These are phyloP conservation scores for Esperia sulphurella DNA, from an alignment of 2,888 invertebrate genomes.

Conservation along the genomic window DNA sequence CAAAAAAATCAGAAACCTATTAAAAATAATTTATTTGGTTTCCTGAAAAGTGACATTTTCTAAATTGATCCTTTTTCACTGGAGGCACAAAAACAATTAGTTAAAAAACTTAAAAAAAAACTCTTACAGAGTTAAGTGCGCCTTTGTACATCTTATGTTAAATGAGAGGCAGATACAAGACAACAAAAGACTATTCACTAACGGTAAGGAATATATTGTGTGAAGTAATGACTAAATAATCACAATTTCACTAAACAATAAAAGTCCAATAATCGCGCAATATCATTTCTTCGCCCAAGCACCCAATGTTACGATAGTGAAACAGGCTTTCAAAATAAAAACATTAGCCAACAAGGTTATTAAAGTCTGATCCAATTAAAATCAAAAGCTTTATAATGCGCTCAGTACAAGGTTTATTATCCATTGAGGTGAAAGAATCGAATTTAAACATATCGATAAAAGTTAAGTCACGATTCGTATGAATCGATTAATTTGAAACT, in stretches of 20 bases:
- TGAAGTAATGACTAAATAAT: no score
- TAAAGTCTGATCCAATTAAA: constrained; percentile 36
- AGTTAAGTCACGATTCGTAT: constrained; percentile 28
- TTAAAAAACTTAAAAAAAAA: no score
- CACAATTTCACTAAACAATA: background rate
- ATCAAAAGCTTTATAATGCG: constrained; percentile 21
- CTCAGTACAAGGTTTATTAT: constrained; percentile 13
- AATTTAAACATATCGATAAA: constrained; percentile 25
- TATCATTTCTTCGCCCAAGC: background rate
- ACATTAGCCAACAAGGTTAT: constrained; percentile 21
- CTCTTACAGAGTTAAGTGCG: no score
- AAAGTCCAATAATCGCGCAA: background rate
- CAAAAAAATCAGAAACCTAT: no score
- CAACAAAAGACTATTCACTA: no score
- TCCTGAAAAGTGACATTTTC: no score
- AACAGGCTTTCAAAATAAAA: constrained; percentile 10
- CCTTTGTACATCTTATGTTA: no score
- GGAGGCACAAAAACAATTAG: no score
- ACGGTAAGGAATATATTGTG: no score
- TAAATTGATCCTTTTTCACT: no score
- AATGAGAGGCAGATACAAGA: no score
- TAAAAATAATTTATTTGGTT: no score
- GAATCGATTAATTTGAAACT: constrained; percentile 26
- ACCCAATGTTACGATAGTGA: constrained; percentile 5
- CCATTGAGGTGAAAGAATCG: constrained; percentile 20